Percentiles rank a stretch among this genome's conserved stretches.
Conservation (phyloP, 2,797 vertebrate species). For the Chiroxiphia lanceolata region DNA sequence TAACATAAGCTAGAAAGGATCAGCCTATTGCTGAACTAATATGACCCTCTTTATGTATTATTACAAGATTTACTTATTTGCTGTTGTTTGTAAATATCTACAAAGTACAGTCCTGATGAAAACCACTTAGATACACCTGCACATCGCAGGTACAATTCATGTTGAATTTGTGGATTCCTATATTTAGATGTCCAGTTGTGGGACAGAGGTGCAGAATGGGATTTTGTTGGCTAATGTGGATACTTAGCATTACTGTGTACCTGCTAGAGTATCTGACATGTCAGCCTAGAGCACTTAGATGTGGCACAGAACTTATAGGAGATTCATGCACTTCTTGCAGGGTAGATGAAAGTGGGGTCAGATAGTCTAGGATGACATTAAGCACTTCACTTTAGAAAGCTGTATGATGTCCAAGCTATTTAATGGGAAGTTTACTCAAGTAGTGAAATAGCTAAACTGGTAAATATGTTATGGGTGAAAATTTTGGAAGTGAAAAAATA, state of each 20-base stretch:
- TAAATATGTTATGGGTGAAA: conserved; percentile 34
- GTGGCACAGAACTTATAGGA: background rate
- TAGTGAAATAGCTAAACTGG: background rate
- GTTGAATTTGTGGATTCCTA: background rate
- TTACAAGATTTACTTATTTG: conserved; percentile 18
- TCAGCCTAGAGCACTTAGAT: background rate
- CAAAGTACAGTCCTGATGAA: background rate
- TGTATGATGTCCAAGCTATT: background rate
- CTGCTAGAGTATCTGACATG: accelerated
- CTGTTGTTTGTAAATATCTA: conserved; percentile 4
- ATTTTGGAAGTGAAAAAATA: conserved; percentile 25
- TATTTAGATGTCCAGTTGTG: background rate
- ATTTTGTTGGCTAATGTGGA: background rate
- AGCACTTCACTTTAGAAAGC: background rate
- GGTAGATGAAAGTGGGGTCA: background rate
- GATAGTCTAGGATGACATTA: background rate
- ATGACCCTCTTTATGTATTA: conserved; percentile 34
- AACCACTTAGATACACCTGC: background rate
- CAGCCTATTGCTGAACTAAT: conserved; percentile 17
- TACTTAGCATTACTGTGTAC: background rate
- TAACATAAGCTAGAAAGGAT: conserved; percentile 29
- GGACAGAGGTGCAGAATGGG: background rate
- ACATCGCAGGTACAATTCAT: background rate
- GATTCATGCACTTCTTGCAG: background rate
- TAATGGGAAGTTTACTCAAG: conserved; percentile 22